A percentile compares a stretch with the other conserved stretches of the same genome.
Evolutionary conservation across 2,888 invertebrate genomes (phyloP).

Genomic region (Priocnemis perturbator): DNA sequence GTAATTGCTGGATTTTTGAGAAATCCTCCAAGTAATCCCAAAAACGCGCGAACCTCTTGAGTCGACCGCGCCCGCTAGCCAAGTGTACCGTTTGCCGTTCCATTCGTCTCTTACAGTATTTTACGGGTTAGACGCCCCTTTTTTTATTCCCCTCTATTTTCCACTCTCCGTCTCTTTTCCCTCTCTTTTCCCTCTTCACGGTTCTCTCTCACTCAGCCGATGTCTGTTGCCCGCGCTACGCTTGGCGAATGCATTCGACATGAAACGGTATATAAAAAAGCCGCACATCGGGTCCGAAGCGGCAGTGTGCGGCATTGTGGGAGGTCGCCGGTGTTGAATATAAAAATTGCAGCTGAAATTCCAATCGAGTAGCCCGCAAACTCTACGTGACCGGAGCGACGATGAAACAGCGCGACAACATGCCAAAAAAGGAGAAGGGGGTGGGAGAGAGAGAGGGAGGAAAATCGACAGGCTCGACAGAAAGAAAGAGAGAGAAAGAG

Average conservation of each 20-base stretch:
- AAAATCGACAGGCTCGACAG: neutral
- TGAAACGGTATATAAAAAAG: neutral
- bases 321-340: neutral
- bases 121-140: no score
- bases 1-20: no score
- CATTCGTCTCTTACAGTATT: no score
- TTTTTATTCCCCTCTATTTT: no score
- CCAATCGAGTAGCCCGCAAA: slow-evolving; percentile 21
- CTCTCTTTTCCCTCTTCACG: no score
- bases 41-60: neutral
- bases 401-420: slow-evolving; percentile 28
- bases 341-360: slow-evolving; percentile 39
- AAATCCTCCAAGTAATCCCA: no score
- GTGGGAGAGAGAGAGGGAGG: neutral
- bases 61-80: neutral
- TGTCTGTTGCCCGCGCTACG: no score
- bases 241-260: neutral
- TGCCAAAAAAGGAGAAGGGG: neutral
- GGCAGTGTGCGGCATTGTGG: no score
- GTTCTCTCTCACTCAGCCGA: no score
- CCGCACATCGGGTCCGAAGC: no score
- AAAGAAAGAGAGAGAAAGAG: slow-evolving; percentile 8
- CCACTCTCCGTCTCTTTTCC: no score
- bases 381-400: slow-evolving; percentile 34
- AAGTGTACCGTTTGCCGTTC: no score